Percentiles rank a stretch among this genome's conserved stretches.
phyloP scores from a whole-genome alignment of 2,888 invertebrate species.

The Endotricha flammealis region DNA sequence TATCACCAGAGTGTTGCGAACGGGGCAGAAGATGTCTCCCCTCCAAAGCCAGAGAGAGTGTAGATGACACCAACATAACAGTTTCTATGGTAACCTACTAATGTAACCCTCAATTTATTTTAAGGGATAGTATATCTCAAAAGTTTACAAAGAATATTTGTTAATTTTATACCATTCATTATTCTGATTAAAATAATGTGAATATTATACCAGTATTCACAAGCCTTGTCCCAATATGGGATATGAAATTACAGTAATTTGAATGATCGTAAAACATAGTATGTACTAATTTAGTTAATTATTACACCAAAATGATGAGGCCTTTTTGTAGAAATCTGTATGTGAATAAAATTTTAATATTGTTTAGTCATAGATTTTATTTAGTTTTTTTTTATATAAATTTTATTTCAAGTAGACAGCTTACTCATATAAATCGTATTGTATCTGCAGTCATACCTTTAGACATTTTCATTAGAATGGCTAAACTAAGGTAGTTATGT shows the following conservation, averaged over 20 bases:
- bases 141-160: conserved; percentile 63
- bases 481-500: conserved; percentile 20
- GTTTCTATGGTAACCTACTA: conserved; percentile 29
- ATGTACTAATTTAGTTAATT: conserved; percentile 18
- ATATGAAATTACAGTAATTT: not conserved
- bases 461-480: conserved; percentile 7
- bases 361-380: conserved; percentile 11
- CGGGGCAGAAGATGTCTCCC: conserved; percentile 68
- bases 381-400: not conserved
- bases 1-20: conserved; percentile 79
- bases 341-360: conserved; percentile 21
- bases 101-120: conserved; percentile 58
- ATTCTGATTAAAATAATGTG: not conserved
- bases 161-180: conserved; percentile 6
- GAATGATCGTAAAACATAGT: not conserved
- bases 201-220: not conserved
- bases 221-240: not conserved
- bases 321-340: conserved; percentile 44
- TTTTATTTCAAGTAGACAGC: not conserved
- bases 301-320: conserved; percentile 59
- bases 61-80: conserved; percentile 29
- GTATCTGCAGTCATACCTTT: not conserved
- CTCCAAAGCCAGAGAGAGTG: conserved; percentile 67
- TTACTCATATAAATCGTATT: not conserved
- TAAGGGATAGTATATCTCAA: conserved; percentile 66